Evolutionary conservation across 2,113 vertebrate species (phyloP), one percentile per base, ranked within the genome.

Genomic region (Regulus satrapa): DNA sequence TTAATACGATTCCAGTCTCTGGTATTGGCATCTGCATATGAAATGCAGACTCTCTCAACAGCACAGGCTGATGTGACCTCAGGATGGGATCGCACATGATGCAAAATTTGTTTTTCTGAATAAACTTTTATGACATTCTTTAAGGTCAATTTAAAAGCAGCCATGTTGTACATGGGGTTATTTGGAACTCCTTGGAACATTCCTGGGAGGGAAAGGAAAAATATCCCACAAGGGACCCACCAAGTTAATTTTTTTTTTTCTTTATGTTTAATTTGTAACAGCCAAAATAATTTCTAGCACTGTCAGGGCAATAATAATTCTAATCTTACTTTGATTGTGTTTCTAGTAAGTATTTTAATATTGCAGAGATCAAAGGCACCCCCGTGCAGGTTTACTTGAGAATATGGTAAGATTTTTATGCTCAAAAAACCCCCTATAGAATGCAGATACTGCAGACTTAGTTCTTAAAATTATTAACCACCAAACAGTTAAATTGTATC

Each of bases 1-100:
- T 93, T 92, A 88, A 85, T 61, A 10, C 0, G 23, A 83, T 85
- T 85, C 71, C 48, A 69, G 91, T 29, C 74, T 45, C 67, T 85
- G 54, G 13, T 85, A 25, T 88, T 94, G 79, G 62, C 75, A 96
- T 88, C 90, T 96, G 87, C 91, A 85, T 62, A 34, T 19, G 82
- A 83, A 94, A 92, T 45, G 58, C 58, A 69, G 91, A 93, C 12
- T 78, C 48, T 40, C 80, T 31, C 46, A 51, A 84, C 40, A 1
- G 89, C 83, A 58, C 41, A 56, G 55, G 88, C 48, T 55, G 79
- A 18, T 59, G 74, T 67, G 87, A 93, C 94, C 88, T 92, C 62
- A 7, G 78, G 69, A 87, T 87, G 15, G n/a, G 81, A 85, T 94
- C 88, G 79, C 81, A 72, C 55, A 92, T 54, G 31, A 64, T 78